phyloP scores from a whole-genome alignment of 2,113 vertebrate genomes.

The Boleophthalmus pectinirostris region DNA sequence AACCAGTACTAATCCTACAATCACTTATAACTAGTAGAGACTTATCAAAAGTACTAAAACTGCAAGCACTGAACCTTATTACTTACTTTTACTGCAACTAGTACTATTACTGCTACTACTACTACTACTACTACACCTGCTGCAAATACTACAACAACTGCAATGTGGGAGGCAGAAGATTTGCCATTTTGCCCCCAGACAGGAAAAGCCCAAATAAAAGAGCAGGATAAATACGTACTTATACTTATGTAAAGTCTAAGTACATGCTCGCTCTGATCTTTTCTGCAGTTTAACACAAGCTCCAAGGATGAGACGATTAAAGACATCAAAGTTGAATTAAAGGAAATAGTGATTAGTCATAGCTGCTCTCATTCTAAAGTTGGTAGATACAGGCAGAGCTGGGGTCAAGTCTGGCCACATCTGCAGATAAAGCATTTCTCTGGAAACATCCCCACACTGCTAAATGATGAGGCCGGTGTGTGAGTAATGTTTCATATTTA shows the following conservation, averaged over 20 bases:
- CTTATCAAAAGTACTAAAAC: background rate
- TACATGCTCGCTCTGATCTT: slow-evolving; percentile 17
- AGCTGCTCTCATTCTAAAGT: slow-evolving; percentile 43
- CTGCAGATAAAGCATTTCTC: slow-evolving; percentile 40
- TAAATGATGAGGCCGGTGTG: slow-evolving; percentile 31
- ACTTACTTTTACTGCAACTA: background rate
- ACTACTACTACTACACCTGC: background rate
- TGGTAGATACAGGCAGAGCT: slow-evolving; percentile 28
- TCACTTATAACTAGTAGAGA: too few relatives aligned
- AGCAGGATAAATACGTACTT: slow-evolving; percentile 18
- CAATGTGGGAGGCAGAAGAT: background rate
- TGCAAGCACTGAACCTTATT: background rate
- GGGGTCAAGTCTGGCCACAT: slow-evolving; percentile 44
- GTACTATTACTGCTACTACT: background rate
- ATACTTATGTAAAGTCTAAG: slow-evolving; percentile 16
- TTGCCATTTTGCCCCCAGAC: background rate
- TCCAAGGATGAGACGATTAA: slow-evolving; percentile 30
- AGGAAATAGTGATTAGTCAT: slow-evolving; percentile 61
- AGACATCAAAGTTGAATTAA: slow-evolving; percentile 52
- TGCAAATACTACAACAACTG: background rate
- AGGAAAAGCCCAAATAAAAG: slow-evolving; percentile 3
- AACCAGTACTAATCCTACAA: too few relatives aligned
- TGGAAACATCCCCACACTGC: slow-evolving; percentile 23
- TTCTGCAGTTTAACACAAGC: slow-evolving; percentile 33
- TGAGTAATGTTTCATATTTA: slow-evolving; percentile 20